phyloP scores from a whole-genome alignment of 2,888 invertebrate genomes.

The Anthrax anthrax region DNA sequence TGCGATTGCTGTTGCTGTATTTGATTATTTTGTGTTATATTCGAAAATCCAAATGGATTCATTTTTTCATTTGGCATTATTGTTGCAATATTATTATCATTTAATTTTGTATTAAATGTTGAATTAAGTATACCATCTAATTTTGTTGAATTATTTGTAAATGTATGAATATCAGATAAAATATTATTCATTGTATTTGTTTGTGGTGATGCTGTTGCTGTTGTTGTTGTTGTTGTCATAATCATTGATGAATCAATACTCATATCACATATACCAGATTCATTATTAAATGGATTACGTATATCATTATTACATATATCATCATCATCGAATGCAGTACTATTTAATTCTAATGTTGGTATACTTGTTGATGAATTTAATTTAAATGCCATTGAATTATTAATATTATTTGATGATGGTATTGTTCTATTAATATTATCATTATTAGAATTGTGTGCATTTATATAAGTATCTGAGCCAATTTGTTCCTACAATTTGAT shows the following conservation, averaged over 20 bases:
- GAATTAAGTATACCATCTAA: conserved; percentile 7
- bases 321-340: not conserved
- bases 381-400: too few relatives aligned
- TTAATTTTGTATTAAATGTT: not conserved
- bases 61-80: not conserved
- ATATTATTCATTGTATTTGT: conserved; percentile 2
- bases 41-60: conserved; percentile 1
- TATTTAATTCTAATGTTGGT: conserved; percentile 6
- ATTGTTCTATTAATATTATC: conserved; percentile 2
- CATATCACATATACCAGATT: conserved; percentile 6
- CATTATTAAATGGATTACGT: conserved; percentile 8
- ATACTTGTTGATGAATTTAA: not conserved
- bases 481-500: conserved; percentile 5
- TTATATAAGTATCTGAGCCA: conserved; percentile 7
- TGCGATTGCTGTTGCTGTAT: not conserved
- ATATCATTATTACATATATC: not conserved
- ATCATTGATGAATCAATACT: not conserved
- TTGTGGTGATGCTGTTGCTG: too few relatives aligned
- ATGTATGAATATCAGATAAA: conserved; percentile 6
- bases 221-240: not conserved
- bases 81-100: not conserved
- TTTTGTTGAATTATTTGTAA: conserved; percentile 10
- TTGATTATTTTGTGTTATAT: not conserved
- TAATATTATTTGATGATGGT: not conserved
- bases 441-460: conserved; percentile 1